These are phyloP conservation scores for Python bivittatus DNA, from an alignment of 2,113 vertebrate genomes.

Conservation along the genomic window DNA sequence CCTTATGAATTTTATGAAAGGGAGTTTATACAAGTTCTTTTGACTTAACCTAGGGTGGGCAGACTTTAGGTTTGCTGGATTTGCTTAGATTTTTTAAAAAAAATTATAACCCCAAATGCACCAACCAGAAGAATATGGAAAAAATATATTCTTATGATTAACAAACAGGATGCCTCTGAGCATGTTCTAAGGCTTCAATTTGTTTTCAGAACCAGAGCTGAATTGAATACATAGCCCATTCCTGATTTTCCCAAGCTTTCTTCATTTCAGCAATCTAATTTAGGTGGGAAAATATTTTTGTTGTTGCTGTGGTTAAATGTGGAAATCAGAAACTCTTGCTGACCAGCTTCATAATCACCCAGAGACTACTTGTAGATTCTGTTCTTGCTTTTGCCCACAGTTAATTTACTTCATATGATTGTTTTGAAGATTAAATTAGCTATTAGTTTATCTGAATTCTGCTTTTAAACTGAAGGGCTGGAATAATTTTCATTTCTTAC, in stretches of 20 bases:
- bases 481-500: not conserved
- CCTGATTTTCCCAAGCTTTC: not conserved
- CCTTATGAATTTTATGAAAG: not conserved
- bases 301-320: not conserved
- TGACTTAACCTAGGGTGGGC: too few species aligned
- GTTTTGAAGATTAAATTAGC: not conserved
- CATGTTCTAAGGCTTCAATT: not conserved
- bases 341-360: not conserved
- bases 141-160: too few species aligned
- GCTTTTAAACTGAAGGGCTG: not conserved
- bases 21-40: not conserved
- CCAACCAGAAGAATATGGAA: too few species aligned
- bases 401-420: not conserved
- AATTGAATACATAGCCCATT: not conserved
- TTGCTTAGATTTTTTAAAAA: too few species aligned
- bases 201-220: not conserved
- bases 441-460: not conserved
- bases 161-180: not conserved
- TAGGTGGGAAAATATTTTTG: constrained; percentile 1
- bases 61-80: too few species aligned
- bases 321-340: not conserved
- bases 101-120: too few species aligned
- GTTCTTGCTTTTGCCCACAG: not conserved
- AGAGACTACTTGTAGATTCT: not conserved
- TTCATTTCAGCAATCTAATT: not conserved